Conservation (phyloP, 2,888 invertebrate species). For the Helicoverpa assulta region DNA sequence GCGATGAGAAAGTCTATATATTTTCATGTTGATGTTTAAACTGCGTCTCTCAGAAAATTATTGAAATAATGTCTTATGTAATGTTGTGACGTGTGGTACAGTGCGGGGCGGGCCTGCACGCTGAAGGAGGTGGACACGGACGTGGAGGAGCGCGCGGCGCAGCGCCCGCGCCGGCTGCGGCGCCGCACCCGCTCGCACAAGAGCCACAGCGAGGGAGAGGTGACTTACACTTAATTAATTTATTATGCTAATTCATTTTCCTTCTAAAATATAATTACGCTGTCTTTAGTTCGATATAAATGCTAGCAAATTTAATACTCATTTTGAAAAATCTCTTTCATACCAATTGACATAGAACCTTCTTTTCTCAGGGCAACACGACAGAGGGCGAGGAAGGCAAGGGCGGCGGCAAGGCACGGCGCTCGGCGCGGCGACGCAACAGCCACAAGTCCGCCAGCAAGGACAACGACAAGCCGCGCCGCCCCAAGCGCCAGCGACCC, state of each 20-base stretch:
- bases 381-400: conserved; percentile 84
- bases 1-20: no score
- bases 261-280: no score
- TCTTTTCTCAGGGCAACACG: conserved; percentile 81
- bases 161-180: conserved; percentile 82
- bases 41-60: no score
- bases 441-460: conserved; percentile 81
- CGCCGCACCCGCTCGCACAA: conserved; percentile 87
- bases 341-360: not conserved
- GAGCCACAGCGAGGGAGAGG: conserved; percentile 88
- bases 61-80: no score
- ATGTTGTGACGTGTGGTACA: no score
- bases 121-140: conserved; percentile 93
- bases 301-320: no score
- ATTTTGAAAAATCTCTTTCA: no score
- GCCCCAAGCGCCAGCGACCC: conserved; percentile 79
- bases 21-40: no score
- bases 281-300: no score
- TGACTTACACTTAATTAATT: conserved; percentile 36
- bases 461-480: conserved; percentile 74
- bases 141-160: conserved; percentile 89
- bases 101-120: conserved; percentile 91
- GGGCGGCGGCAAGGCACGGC: conserved; percentile 73
- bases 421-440: conserved; percentile 79
- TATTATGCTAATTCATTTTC: no score